Percentiles rank a stretch among this genome's conserved stretches.
phyloP scores from a whole-genome alignment of 2,797 vertebrate species.

The Esox lucius region DNA sequence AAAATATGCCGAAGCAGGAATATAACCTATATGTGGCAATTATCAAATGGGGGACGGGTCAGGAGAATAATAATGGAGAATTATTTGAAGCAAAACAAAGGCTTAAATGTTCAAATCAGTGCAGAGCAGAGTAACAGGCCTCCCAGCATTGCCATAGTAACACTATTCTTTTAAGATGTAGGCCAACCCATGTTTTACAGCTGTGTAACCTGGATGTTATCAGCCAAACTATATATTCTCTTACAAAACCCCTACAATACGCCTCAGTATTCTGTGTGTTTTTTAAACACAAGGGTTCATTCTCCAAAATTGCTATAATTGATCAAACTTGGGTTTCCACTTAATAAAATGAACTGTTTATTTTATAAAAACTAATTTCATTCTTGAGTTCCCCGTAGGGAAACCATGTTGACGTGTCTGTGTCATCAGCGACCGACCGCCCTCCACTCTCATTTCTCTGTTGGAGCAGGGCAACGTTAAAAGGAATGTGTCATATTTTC shows the following conservation, averaged over 20 bases:
- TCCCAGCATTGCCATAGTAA: slow-evolving; percentile 23
- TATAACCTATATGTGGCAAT: slow-evolving; percentile 59
- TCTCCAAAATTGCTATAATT: slow-evolving; percentile 23
- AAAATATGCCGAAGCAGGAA: slow-evolving; percentile 46
- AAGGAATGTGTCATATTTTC: slow-evolving; percentile 43
- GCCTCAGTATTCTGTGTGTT: slow-evolving; percentile 15
- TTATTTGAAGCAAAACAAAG: slow-evolving; percentile 63
- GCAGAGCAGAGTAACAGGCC: slow-evolving; percentile 28
- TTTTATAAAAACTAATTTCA: slow-evolving; percentile 49
- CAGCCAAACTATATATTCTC: slow-evolving; percentile 21
- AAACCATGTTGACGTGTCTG: slow-evolving; percentile 45
- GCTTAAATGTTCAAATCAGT: slow-evolving; percentile 53
- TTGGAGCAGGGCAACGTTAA: slow-evolving; percentile 44
- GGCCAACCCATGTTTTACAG: slow-evolving; percentile 8
- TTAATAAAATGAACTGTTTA: slow-evolving; percentile 32
- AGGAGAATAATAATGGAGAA: slow-evolving; percentile 55
- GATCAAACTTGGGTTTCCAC: slow-evolving; percentile 34
- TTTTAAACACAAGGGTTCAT: slow-evolving; percentile 21
- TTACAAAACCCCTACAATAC: slow-evolving; percentile 20
- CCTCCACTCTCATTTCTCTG: slow-evolving; percentile 21
- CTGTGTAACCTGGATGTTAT: slow-evolving; percentile 19
- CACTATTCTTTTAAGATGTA: slow-evolving; percentile 2
- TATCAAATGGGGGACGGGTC: slow-evolving; percentile 63
- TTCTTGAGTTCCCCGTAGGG: slow-evolving; percentile 48
- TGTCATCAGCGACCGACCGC: slow-evolving; percentile 38